Percentiles rank a stretch among this genome's conserved stretches.
Conservation (phyloP, 2,113 vertebrate genomes). For the Myrmecobius fasciatus region DNA sequence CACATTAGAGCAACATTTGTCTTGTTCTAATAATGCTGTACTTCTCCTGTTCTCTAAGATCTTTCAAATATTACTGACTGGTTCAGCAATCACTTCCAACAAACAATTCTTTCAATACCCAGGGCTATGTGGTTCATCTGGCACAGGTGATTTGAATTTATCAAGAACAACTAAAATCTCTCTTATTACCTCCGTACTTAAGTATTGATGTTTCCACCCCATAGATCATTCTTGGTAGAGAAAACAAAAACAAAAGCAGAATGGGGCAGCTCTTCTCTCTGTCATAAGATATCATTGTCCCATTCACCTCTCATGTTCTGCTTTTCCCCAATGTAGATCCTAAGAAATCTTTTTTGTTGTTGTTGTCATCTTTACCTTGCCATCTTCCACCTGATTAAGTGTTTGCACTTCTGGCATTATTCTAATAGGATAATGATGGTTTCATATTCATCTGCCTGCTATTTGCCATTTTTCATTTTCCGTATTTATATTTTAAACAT, state of each 20-base stretch:
- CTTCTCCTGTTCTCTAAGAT: neutral
- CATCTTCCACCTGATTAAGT: neutral
- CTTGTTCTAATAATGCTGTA: neutral
- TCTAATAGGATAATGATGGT: neutral
- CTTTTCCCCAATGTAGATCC: neutral
- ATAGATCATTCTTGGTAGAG: neutral
- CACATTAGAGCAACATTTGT: neutral
- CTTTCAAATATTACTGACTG: neutral
- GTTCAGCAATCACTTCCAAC: neutral
- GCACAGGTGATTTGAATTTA: neutral
- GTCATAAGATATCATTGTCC: neutral
- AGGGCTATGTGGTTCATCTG: neutral
- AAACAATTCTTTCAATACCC: neutral
- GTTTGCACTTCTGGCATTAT: neutral
- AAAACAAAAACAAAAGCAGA: neutral
- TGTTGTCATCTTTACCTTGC: neutral
- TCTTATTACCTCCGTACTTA: neutral
- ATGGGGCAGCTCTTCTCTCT: neutral
- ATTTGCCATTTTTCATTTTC: neutral
- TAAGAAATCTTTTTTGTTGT: neutral
- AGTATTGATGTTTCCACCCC: neutral
- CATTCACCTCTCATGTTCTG: neutral
- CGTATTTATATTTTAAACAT: neutral
- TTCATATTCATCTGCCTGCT: neutral
- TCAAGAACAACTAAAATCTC: neutral